A percentile compares a stretch with the other conserved stretches of the same genome.
Conservation (phyloP, 1,140 invertebrate species). For the Physella acuta region DNA sequence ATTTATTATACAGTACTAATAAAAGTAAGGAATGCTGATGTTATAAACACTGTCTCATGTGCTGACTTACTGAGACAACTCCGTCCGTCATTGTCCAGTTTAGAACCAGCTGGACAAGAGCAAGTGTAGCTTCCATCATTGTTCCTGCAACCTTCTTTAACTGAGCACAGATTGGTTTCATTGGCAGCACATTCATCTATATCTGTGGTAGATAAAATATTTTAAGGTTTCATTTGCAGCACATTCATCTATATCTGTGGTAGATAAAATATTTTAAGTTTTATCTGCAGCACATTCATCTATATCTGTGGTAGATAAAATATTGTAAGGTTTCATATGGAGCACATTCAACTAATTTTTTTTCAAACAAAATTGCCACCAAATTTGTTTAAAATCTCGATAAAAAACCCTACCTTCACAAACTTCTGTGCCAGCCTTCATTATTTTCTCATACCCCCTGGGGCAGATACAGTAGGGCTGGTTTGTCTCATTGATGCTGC, state of each 20-base stretch:
- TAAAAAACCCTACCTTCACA: constrained; percentile 3
- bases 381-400: no score
- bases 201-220: constrained; percentile 55
- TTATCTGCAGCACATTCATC: constrained; percentile 60
- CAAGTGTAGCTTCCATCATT: constrained; percentile 63
- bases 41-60: not conserved
- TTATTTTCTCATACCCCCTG: no score
- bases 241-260: constrained; percentile 35
- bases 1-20: not conserved
- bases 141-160: constrained; percentile 59
- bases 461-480: no score
- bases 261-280: constrained; percentile 22
- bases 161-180: constrained; percentile 21
- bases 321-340: not conserved
- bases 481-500: no score
- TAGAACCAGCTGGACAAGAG: constrained; percentile 66
- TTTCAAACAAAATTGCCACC: constrained; percentile 24
- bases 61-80: constrained; percentile 56
- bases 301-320: constrained; percentile 57
- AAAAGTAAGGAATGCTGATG: not conserved
- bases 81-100: constrained; percentile 57
- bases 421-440: not conserved
- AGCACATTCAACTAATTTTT: not conserved
- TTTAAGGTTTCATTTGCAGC: not conserved
- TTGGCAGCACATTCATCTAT: constrained; percentile 62